Percentiles rank a stretch among this genome's conserved stretches.
phyloP scores from a whole-genome alignment of 2,113 vertebrate species.

The Antennarius striatus region DNA sequence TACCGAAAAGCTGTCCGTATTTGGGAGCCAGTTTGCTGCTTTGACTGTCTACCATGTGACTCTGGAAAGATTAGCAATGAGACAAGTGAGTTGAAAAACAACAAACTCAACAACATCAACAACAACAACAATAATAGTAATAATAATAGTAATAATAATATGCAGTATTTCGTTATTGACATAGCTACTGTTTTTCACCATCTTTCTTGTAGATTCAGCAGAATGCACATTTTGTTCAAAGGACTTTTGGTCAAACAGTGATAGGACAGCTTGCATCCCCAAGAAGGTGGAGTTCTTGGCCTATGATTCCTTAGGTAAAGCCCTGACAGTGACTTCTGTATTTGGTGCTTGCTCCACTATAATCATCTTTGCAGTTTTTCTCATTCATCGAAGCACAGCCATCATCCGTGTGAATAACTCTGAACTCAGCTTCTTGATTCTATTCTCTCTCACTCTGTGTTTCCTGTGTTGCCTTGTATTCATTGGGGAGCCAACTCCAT shows the following conservation, averaged over 20 bases:
- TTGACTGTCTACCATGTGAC: conserved; percentile 81
- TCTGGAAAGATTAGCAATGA: conserved; percentile 77
- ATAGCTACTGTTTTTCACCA: neutral
- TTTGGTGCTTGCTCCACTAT: conserved; percentile 70
- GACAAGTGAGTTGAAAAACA: conserved; percentile 57
- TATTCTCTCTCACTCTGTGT: conserved; percentile 73
- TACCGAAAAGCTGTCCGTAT: conserved; percentile 78
- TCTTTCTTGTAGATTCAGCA: conserved; percentile 65
- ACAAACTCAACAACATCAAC: no score
- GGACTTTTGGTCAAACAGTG: conserved; percentile 77
- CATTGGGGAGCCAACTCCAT: conserved; percentile 70
- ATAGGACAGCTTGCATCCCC: conserved; percentile 70
- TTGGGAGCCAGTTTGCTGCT: conserved; percentile 79
- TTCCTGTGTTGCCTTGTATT: conserved; percentile 71
- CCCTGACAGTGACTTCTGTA: conserved; percentile 67
- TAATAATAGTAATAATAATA: no score
- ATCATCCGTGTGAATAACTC: conserved; percentile 47
- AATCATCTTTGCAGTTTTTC: conserved; percentile 65
- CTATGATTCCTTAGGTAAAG: conserved; percentile 72
- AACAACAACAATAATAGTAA: no score
- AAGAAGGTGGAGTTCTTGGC: conserved; percentile 77
- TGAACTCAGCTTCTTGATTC: conserved; percentile 70
- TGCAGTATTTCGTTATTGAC: no score
- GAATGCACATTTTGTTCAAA: conserved; percentile 72
- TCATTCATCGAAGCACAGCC: conserved; percentile 72